A percentile compares a stretch with the other conserved stretches of the same genome.
phyloP scores from a whole-genome alignment of 2,888 invertebrate species.

The Corythucha ciliata region DNA sequence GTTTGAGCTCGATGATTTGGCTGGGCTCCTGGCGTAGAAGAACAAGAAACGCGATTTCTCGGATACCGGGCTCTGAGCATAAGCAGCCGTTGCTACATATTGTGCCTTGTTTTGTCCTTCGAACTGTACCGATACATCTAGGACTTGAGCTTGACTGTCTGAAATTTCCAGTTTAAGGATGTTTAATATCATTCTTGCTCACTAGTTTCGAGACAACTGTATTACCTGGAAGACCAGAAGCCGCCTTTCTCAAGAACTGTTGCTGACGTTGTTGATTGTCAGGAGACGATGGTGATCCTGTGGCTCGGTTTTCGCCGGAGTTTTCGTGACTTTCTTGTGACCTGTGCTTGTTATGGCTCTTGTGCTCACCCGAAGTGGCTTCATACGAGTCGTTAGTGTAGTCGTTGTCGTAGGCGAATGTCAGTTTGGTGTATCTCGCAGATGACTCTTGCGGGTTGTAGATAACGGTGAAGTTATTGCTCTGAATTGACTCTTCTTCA shows the following conservation, averaged over 20 bases:
- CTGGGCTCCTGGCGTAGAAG: conserved; percentile 43
- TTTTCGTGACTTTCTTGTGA: conserved; percentile 8
- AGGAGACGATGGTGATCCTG: conserved; percentile 30
- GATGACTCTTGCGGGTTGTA: conserved; percentile 46
- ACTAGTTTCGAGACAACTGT: not conserved
- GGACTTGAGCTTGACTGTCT: conserved; percentile 22
- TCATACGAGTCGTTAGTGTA: conserved; percentile 6
- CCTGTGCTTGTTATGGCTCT: conserved; percentile 18
- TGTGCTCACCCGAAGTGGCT: conserved; percentile 9
- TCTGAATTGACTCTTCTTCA: conserved; percentile 41
- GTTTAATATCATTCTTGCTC: not conserved
- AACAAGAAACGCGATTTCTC: conserved; percentile 47
- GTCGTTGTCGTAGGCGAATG: conserved; percentile 40
- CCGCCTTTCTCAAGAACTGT: conserved; percentile 47
- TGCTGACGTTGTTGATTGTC: conserved; percentile 47
- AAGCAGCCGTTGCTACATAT: conserved; percentile 48
- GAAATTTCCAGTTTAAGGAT: not conserved
- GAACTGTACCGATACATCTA: conserved; percentile 49
- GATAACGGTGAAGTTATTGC: conserved; percentile 46
- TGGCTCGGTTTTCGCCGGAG: conserved; percentile 26
- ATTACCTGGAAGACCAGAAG: conserved; percentile 47
- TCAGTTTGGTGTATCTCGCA: conserved; percentile 44
- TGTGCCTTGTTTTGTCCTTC: conserved; percentile 47
- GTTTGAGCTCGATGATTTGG: conserved; percentile 36
- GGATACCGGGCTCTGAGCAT: conserved; percentile 49